A percentile compares a stretch with the other conserved stretches of the same genome.
Evolutionary conservation across 2,113 vertebrate genomes (phyloP).

Genomic region (Microcebus jonahi): DNA sequence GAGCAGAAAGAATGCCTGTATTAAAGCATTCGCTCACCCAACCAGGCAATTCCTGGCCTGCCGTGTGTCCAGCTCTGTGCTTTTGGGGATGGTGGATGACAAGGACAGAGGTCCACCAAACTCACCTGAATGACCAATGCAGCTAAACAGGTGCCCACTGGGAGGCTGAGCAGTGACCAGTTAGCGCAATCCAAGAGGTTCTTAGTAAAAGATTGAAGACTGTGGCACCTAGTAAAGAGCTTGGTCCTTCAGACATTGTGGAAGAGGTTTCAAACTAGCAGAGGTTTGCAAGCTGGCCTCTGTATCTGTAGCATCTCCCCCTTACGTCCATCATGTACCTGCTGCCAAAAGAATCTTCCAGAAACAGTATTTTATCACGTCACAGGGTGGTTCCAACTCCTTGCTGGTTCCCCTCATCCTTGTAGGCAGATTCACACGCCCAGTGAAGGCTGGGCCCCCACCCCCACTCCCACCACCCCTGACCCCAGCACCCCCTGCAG

Average conservation of each 20-base stretch:
- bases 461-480: too few relatives aligned
- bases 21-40: neutral
- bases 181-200: neutral
- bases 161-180: neutral
- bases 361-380: neutral
- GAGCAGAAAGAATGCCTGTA: neutral
- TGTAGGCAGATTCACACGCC: neutral
- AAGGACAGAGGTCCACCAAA: neutral
- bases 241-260: neutral
- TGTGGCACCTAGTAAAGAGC: neutral
- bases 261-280: neutral
- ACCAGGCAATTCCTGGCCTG: neutral
- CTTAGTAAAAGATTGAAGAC: neutral
- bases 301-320: neutral
- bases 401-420: neutral
- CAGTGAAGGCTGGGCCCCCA: neutral
- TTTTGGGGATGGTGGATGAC: neutral
- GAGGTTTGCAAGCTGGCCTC: neutral
- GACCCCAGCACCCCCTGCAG: neutral
- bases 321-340: neutral
- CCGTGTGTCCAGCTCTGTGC: neutral
- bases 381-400: neutral
- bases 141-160: neutral
- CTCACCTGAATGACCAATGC: accelerated
- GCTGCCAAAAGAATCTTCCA: neutral